Base-by-base conservation (phyloP, 1,140 invertebrate genomes). In the Anastrepha obliqua region DNA sequence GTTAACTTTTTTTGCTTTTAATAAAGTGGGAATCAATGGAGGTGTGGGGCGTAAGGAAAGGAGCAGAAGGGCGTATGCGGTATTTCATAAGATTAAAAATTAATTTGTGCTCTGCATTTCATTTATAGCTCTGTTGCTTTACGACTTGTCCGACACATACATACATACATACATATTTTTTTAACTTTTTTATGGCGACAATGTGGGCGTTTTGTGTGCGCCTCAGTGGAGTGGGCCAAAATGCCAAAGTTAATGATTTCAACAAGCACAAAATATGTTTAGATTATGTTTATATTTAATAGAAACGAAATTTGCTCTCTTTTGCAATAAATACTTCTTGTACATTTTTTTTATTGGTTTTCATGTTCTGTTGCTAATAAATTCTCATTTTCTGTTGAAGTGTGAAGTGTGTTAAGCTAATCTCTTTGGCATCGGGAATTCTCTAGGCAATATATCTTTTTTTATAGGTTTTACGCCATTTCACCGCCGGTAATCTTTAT, bases 11-110 rank as follows among this genome's bases (percentile, higher is more conserved):
- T 81, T 81, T 74, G 13, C 39, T 51, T 3, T 44, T 29, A 62
- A 8, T 29, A 15, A 81, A 81, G 29, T 15, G 64, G 7, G n/a
- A 15, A 0, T 17, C 4, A 17, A 29, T 29, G 29, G 29, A 29
- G 29, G 29, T 29, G 29, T 13, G 17, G 17, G 11, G 17, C 60
- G 60, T 64, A 5, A 64, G 39, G 1, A 7, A 15, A n/a, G 7
- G 13, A 74, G 47, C 60, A 62, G 15, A 5, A 15, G 44, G 47
- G 74, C 3, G n/a, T 5, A 29, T 29, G n/a, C 47, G 8, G n/a
- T 42, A 81, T 42, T 81, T 81, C 55, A 55, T 55, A 44, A 47
- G 74, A 81, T 81, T 81, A 81, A 55, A 55, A 81, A 55, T 81
- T n/a, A 58, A 81, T 81, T 81, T 81, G 15, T 20, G 51, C 7